Evolutionary conservation across 2,797 vertebrate genomes (phyloP).

Genomic region (Lithobates pipiens): DNA sequence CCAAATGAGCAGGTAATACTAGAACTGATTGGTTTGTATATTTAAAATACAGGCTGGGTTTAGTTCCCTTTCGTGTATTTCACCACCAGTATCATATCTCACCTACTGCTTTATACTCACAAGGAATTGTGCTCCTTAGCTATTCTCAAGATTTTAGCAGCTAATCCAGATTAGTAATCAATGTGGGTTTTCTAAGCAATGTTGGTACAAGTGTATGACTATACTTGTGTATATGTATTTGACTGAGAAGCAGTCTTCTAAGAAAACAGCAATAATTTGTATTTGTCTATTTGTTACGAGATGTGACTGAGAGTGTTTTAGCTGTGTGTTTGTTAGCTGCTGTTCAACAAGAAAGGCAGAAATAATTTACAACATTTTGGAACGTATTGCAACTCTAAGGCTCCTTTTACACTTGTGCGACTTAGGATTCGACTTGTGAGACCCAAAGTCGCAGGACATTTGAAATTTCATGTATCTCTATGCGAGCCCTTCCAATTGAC

Average conservation of each 20-base stretch:
- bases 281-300: constrained; percentile 40
- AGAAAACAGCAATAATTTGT: constrained; percentile 37
- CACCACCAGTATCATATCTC: not conserved
- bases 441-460: too few relatives aligned
- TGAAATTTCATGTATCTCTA: too few relatives aligned
- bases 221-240: not conserved
- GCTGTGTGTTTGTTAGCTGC: constrained; percentile 13
- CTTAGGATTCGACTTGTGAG: too few relatives aligned
- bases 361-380: not conserved
- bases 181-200: constrained; percentile 23
- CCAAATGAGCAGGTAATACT: too few relatives aligned
- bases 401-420: too few relatives aligned
- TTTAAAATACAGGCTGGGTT: not conserved
- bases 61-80: too few relatives aligned
- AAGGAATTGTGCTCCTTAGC: not conserved
- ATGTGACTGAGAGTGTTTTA: constrained; percentile 13
- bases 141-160: not conserved
- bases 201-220: constrained; percentile 16
- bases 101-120: not conserved
- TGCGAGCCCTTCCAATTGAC: too few relatives aligned
- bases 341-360: not conserved
- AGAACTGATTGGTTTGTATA: too few relatives aligned
- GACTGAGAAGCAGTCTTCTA: not conserved
- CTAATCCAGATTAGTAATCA: not conserved
- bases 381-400: not conserved